These are phyloP conservation scores for Oligia fasciuncula DNA, from an alignment of 2,888 invertebrate genomes.

Conservation along the genomic window DNA sequence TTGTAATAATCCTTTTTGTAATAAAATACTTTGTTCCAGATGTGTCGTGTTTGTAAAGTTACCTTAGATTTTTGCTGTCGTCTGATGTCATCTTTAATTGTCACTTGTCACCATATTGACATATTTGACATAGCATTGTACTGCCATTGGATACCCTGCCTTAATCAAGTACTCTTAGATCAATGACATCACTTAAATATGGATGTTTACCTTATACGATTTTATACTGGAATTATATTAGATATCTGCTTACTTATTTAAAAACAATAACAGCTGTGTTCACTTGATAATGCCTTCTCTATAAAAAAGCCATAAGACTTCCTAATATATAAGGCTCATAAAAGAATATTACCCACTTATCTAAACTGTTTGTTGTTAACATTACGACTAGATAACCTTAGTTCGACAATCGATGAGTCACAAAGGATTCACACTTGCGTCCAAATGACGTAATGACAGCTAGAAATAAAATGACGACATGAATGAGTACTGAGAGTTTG, in stretches of 20 bases:
- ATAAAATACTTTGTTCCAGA: constrained; percentile 37
- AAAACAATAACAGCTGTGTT: constrained; percentile 9
- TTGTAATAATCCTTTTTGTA: constrained; percentile 26
- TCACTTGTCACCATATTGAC: constrained; percentile 22
- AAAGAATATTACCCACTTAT: constrained; percentile 29
- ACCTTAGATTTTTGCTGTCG: constrained; percentile 16
- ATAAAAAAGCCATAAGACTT: constrained; percentile 29
- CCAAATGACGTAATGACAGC: constrained; percentile 61
- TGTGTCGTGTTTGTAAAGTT: constrained; percentile 11
- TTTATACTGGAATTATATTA: constrained; percentile 12
- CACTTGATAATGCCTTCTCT: neutral
- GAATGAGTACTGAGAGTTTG: constrained; percentile 53
- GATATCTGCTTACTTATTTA: neutral
- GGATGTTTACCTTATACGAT: constrained; percentile 40
- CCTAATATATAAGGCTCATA: neutral
- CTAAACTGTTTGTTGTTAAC: constrained; percentile 39
- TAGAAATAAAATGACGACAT: constrained; percentile 63
- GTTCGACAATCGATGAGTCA: constrained; percentile 49
- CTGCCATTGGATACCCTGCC: constrained; percentile 29
- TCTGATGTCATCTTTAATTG: constrained; percentile 46
- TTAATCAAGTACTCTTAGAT: constrained; percentile 36
- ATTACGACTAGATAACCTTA: constrained; percentile 53
- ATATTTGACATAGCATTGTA: constrained; percentile 41
- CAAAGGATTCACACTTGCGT: constrained; percentile 48
- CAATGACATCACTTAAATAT: constrained; percentile 49